Conservation (phyloP, 1,140 invertebrate genomes). For the Nomia melanderi region DNA sequence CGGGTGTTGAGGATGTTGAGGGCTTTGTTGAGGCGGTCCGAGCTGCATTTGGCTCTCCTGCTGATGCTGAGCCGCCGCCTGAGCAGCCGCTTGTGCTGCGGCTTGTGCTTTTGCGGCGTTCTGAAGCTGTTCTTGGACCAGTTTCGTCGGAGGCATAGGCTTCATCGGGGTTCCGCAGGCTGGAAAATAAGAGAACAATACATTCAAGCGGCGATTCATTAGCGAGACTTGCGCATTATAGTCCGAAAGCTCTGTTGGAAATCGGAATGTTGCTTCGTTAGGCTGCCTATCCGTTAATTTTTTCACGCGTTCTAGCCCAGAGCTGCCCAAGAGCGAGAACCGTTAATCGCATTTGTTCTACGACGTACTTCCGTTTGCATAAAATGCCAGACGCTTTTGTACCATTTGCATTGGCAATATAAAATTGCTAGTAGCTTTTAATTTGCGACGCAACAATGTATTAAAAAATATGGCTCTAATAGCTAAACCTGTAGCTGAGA, state of each 20-base stretch:
- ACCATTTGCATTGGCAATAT: too few species aligned
- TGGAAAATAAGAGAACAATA: constrained; percentile 72
- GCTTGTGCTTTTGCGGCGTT: constrained; percentile 78
- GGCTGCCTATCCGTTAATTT: background rate
- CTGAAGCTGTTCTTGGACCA: constrained; percentile 85
- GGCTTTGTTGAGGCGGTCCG: constrained; percentile 76
- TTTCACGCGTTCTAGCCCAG: background rate
- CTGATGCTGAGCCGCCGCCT: constrained; percentile 78
- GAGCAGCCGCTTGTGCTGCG: constrained; percentile 76
- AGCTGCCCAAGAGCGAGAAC: too few species aligned
- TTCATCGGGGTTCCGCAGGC: constrained; percentile 87
- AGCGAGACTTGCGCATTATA: constrained; percentile 49
- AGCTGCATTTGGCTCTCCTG: constrained; percentile 78
- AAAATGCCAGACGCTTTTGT: too few species aligned
- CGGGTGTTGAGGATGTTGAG: constrained; percentile 72
- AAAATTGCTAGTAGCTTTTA: too few species aligned
- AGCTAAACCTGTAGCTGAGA: too few species aligned
- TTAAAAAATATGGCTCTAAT: too few species aligned
- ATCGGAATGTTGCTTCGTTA: constrained; percentile 35
- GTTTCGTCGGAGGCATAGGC: constrained; percentile 89
- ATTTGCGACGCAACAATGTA: too few species aligned
- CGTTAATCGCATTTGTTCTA: too few species aligned
- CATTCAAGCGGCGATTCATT: constrained; percentile 12
- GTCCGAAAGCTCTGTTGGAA: constrained; percentile 72
- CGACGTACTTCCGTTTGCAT: too few species aligned